A percentile compares a stretch with the other conserved stretches of the same genome.
Conservation (phyloP, 1,140 invertebrate genomes). For the Trypoxylus dichotomus region DNA sequence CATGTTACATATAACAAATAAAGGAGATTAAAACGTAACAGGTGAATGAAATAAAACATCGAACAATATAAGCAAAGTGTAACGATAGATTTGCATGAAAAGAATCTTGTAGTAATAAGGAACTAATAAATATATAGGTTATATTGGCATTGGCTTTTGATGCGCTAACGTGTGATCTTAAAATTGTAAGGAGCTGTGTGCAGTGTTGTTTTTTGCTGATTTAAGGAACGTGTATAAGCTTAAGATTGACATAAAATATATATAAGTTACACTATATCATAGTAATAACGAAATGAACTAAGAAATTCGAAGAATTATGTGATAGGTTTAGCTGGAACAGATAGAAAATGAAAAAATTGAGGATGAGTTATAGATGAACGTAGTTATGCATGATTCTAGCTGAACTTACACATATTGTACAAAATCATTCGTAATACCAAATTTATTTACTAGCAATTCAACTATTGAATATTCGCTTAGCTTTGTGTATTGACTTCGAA, state of each 20-base stretch:
- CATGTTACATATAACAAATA: too few species aligned
- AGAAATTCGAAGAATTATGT: not conserved
- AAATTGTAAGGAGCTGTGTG: not conserved
- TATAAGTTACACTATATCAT: not conserved
- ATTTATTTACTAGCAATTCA: too few species aligned
- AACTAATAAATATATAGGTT: not conserved
- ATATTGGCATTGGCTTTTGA: not conserved
- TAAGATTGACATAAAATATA: not conserved
- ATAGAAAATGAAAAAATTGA: too few species aligned
- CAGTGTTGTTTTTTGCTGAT: not conserved
- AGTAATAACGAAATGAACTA: not conserved
- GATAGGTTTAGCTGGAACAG: not conserved
- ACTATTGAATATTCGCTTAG: too few species aligned
- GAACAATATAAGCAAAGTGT: not conserved
- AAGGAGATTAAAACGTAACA: not conserved
- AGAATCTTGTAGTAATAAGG: not conserved
- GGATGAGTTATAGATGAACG: too few species aligned
- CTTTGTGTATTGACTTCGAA: too few species aligned
- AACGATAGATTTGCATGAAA: not conserved
- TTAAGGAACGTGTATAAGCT: not conserved
- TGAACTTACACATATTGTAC: too few species aligned
- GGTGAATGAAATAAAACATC: not conserved
- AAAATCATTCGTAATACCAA: too few species aligned
- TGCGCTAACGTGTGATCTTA: not conserved
- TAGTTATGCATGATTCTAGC: too few species aligned